These are phyloP conservation scores for Parasteatoda lunata DNA, from an alignment of 2,888 invertebrate species.

Conservation along the genomic window DNA sequence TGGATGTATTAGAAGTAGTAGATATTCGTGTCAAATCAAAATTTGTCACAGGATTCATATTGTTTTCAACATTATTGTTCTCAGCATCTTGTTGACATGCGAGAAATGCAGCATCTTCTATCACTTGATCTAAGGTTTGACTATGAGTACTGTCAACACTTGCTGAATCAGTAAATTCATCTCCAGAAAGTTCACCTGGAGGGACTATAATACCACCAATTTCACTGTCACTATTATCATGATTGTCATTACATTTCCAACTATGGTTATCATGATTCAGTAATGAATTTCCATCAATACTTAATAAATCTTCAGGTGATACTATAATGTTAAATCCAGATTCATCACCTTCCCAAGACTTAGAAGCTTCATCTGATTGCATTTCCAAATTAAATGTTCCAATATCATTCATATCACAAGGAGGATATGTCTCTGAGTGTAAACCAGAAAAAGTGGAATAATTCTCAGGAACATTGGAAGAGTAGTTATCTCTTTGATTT, in stretches of 20 bases:
- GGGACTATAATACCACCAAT: constrained; percentile 54
- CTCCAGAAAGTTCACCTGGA: constrained; percentile 65
- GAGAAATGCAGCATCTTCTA: constrained; percentile 65
- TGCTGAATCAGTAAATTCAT: constrained; percentile 66
- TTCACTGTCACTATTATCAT: constrained; percentile 42
- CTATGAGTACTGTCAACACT: constrained; percentile 44
- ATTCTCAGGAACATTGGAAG: background rate
- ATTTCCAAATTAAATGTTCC: constrained; percentile 45
- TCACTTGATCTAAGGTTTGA: constrained; percentile 40
- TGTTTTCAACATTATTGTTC: constrained; percentile 59
- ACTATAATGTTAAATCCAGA: constrained; percentile 43
- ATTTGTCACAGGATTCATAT: constrained; percentile 3
- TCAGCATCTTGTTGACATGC: constrained; percentile 63
- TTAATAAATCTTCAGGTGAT: constrained; percentile 62
- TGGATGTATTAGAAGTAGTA: constrained; percentile 13
- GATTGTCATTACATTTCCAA: background rate
- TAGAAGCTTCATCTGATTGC: constrained; percentile 4
- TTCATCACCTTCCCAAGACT: constrained; percentile 46
- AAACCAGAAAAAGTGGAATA: background rate
- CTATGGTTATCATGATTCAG: constrained; percentile 9
- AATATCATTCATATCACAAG: constrained; percentile 58
- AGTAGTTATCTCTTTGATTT: background rate
- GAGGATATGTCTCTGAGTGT: constrained; percentile 16
- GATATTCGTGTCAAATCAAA: constrained; percentile 2
- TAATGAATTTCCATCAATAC: constrained; percentile 48